A percentile compares a stretch with the other conserved stretches of the same genome.
phyloP scores from a whole-genome alignment of 2,888 invertebrate genomes.

The Podabrus alpinus region DNA sequence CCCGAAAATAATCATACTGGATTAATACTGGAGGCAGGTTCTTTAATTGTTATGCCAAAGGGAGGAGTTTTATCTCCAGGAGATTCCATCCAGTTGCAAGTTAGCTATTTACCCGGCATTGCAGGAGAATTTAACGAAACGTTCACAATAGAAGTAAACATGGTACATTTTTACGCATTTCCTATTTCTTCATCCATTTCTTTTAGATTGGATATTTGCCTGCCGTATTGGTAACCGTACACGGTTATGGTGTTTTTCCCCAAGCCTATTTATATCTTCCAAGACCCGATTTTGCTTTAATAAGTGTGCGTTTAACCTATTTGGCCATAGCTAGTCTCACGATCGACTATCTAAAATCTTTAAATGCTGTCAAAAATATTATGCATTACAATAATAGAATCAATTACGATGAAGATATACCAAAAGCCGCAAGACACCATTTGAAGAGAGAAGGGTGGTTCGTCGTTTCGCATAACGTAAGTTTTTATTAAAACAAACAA shows the following conservation, averaged over 20 bases:
- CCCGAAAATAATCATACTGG: conserved; percentile 50
- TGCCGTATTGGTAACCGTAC: conserved; percentile 59
- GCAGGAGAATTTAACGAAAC: conserved; percentile 60
- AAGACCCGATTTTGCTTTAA: conserved; percentile 44
- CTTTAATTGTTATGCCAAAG: conserved; percentile 56
- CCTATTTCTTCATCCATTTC: not conserved
- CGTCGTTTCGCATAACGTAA: conserved; percentile 42
- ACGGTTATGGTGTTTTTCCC: conserved; percentile 63
- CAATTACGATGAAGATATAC: conserved; percentile 31
- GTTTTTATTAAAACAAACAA: conserved; percentile 1
- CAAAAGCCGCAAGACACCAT: conserved; percentile 18
- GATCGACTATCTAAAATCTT: conserved; percentile 53
- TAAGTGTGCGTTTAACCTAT: conserved; percentile 56
- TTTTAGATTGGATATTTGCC: conserved; percentile 62
- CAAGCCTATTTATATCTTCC: conserved; percentile 62
- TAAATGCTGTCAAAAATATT: conserved; percentile 37
- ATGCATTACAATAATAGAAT: conserved; percentile 6
- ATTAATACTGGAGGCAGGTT: conserved; percentile 55
- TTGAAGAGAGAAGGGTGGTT: conserved; percentile 47
- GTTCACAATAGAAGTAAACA: conserved; percentile 48
- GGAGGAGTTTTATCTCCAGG: conserved; percentile 55
- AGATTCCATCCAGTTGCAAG: conserved; percentile 53
- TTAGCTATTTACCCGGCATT: conserved; percentile 61
- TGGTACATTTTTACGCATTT: not conserved
- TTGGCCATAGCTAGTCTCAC: conserved; percentile 57